Percentiles rank a stretch among this genome's conserved stretches.
These are phyloP conservation scores for Myripristis jacobus DNA, from an alignment of 2,797 vertebrate species.

Conservation along the genomic window DNA sequence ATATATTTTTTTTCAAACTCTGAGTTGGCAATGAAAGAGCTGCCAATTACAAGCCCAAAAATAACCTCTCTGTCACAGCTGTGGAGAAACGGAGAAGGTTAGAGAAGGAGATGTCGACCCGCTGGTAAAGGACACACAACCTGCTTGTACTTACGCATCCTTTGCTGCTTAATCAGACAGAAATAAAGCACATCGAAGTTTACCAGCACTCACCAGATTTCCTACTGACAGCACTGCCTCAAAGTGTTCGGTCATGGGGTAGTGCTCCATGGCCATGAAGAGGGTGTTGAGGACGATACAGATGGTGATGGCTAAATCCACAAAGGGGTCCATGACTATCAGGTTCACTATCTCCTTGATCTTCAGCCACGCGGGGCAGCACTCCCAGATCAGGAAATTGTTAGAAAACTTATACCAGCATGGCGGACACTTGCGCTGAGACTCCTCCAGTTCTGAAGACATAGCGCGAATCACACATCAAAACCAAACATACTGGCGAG, in stretches of 20 bases:
- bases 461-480: conserved; percentile 75
- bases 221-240: conserved; percentile 92
- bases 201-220: conserved; percentile 92
- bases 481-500: conserved; percentile 67
- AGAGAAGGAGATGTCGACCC: neutral
- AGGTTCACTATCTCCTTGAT: conserved; percentile 96
- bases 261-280: conserved; percentile 99
- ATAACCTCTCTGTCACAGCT: conserved; percentile 54
- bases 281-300: conserved; percentile 98
- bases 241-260: conserved; percentile 94
- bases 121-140: neutral
- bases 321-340: conserved; percentile 98
- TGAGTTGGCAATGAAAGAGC: conserved; percentile 39
- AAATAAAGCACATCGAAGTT: conserved; percentile 7
- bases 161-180: conserved; percentile 19
- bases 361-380: conserved; percentile 92
- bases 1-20: conserved; percentile 54
- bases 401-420: conserved; percentile 99
- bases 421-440: conserved; percentile 97
- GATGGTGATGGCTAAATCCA: conserved; percentile 98
- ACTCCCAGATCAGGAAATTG: conserved; percentile 98
- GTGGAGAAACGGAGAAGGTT: conserved; percentile 28
- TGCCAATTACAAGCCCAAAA: conserved; percentile 65
- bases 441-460: conserved; percentile 95
- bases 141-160: neutral